Evolutionary conservation across 2,797 vertebrate genomes (phyloP).

Genomic region (Prionace glauca): DNA sequence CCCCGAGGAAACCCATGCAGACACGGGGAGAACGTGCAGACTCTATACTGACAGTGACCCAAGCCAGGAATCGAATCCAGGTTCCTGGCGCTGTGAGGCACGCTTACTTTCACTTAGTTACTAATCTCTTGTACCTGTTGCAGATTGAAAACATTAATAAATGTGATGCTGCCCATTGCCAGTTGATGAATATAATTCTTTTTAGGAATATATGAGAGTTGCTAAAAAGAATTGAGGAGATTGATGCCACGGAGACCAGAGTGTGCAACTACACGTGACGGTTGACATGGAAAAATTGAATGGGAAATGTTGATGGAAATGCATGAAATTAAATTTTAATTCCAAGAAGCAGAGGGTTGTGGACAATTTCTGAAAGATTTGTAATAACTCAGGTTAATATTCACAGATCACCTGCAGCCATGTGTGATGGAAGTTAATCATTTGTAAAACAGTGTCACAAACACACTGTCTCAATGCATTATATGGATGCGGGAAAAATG

Average conservation of each 20-base stretch:
- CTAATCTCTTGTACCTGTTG: background rate
- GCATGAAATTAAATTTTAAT: background rate
- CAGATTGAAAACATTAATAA: too few species aligned
- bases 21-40: too few species aligned
- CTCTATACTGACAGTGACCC: too few species aligned
- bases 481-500: background rate
- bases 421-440: background rate
- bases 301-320: background rate
- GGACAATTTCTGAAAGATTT: background rate
- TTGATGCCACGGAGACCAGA: background rate
- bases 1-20: too few species aligned
- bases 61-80: too few species aligned
- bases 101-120: background rate
- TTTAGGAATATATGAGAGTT: background rate
- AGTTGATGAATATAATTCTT: background rate
- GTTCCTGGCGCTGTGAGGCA: background rate
- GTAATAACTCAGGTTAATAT: background rate
- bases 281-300: background rate
- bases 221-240: background rate
- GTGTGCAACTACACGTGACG: background rate
- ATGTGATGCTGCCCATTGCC: background rate
- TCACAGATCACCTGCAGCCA: background rate
- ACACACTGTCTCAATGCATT: background rate
- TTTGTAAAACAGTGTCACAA: background rate
- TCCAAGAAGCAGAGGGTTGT: background rate